Conservation (phyloP, 2,888 invertebrate species). For the Odontomyia ornata region DNA sequence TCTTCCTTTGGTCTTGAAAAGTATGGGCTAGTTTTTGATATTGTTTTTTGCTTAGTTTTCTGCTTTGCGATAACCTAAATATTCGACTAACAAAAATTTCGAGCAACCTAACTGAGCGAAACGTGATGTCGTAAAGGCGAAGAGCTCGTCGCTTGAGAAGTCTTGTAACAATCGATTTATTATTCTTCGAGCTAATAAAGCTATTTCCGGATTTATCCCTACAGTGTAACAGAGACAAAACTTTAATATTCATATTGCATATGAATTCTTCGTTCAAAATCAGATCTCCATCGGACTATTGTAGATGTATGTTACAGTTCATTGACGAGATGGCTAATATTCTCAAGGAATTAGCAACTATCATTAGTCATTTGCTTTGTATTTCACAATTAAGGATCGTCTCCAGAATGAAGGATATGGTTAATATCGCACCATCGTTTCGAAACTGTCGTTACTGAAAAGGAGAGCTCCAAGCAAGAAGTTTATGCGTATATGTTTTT, state of each 20-base stretch:
- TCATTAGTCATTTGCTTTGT: slow-evolving; percentile 19
- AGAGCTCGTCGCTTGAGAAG: slow-evolving; percentile 43
- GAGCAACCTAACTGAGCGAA: slow-evolving; percentile 49
- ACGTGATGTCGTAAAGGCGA: slow-evolving; percentile 37
- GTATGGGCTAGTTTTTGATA: too few species aligned
- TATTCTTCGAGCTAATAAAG: slow-evolving; percentile 43
- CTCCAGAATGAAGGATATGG: slow-evolving; percentile 40
- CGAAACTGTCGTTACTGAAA: slow-evolving; percentile 29
- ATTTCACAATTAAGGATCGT: not conserved
- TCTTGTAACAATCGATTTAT: slow-evolving; percentile 43
- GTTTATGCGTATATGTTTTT: slow-evolving; percentile 45
- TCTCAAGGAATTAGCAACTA: slow-evolving; percentile 31
- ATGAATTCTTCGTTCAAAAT: slow-evolving; percentile 45
- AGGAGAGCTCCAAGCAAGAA: slow-evolving; percentile 40
- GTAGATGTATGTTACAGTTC: slow-evolving; percentile 40
- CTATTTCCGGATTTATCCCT: slow-evolving; percentile 33
- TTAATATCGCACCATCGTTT: slow-evolving; percentile 42
- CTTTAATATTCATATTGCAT: slow-evolving; percentile 43
- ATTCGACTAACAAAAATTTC: slow-evolving; percentile 47
- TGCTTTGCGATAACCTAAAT: slow-evolving; percentile 43
- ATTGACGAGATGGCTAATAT: slow-evolving; percentile 9
- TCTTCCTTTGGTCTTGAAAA: too few species aligned
- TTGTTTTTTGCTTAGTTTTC: too few species aligned
- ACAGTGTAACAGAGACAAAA: slow-evolving; percentile 42
- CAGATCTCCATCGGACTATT: slow-evolving; percentile 42